A percentile compares a stretch with the other conserved stretches of the same genome.
These are phyloP conservation scores for Dromaius novaehollandiae DNA, from an alignment of 2,113 vertebrate genomes.

Conservation along the genomic window DNA sequence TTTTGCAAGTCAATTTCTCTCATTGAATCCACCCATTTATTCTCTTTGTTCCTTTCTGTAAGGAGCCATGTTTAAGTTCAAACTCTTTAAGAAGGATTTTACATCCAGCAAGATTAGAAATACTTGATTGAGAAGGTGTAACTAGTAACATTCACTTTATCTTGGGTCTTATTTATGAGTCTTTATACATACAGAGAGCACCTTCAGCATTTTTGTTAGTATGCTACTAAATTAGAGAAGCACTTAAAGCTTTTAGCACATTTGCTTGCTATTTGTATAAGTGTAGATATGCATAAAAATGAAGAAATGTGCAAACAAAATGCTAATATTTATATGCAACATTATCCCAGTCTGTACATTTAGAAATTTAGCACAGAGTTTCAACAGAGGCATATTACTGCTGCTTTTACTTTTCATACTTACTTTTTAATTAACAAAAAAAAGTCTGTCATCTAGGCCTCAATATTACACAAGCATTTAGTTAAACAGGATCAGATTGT, in stretches of 20 bases:
- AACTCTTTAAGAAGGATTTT: background rate
- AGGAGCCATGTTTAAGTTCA: background rate
- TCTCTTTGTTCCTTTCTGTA: background rate
- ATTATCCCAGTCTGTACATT: background rate
- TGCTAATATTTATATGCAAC: background rate
- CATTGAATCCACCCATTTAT: background rate
- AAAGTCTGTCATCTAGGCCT: background rate
- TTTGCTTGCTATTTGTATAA: background rate
- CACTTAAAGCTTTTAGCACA: background rate
- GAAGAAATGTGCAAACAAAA: background rate
- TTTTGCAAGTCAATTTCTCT: background rate
- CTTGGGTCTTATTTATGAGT: background rate
- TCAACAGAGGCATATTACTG: background rate
- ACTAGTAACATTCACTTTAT: background rate
- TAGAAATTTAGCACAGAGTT: background rate
- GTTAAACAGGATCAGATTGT: constrained; percentile 36
- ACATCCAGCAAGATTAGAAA: background rate
- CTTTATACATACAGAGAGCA: background rate
- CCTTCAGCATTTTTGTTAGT: background rate
- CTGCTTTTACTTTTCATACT: background rate
- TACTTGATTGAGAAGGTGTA: background rate
- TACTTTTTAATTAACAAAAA: background rate
- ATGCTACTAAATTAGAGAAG: background rate
- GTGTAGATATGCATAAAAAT: background rate
- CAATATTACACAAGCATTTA: constrained; percentile 12